Conservation (phyloP, 2,113 vertebrate species). For the Ceratotherium simum region DNA sequence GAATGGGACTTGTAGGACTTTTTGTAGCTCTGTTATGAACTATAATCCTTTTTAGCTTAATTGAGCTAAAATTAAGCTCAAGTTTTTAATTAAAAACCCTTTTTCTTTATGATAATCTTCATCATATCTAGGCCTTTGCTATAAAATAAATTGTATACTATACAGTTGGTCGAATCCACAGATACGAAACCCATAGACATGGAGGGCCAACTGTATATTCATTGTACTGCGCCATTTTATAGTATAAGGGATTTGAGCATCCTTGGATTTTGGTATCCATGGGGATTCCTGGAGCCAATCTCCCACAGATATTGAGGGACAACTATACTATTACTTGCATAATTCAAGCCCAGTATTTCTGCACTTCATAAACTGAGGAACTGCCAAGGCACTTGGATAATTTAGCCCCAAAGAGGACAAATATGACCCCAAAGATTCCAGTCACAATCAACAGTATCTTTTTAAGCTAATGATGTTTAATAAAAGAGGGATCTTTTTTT, state of each 20-base stretch:
- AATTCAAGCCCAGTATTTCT: not conserved
- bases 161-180: no score
- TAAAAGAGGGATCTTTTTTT: not conserved
- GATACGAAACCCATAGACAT: no score
- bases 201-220: no score
- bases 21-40: not conserved
- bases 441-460: not conserved
- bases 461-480: not conserved
- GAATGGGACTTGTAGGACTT: slow-evolving; percentile 19
- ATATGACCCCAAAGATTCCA: not conserved
- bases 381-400: not conserved
- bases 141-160: not conserved
- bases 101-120: not conserved
- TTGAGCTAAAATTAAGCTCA: no score
- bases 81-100: not conserved
- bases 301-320: no score
- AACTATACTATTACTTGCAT: not conserved
- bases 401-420: slow-evolving; percentile 10
- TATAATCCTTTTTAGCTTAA: not conserved
- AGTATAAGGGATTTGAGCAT: no score
- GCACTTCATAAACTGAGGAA: not conserved
- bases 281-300: no score
- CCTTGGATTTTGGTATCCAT: no score
- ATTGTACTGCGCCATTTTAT: no score
- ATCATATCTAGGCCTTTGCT: not conserved